These are phyloP conservation scores for Cydia splendana DNA, from an alignment of 1,140 invertebrate genomes.

Conservation along the genomic window DNA sequence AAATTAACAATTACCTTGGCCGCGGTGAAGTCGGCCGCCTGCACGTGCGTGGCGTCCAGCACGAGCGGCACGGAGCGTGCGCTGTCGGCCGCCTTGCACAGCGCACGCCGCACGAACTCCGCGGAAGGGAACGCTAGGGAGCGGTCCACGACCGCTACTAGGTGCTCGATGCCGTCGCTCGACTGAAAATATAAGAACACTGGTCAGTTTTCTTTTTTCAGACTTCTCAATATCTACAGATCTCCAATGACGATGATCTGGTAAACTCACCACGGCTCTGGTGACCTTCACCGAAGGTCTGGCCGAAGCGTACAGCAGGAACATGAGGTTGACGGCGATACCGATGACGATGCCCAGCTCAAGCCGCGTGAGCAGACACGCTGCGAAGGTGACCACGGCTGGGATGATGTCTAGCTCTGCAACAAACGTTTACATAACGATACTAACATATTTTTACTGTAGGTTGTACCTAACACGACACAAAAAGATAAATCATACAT, in stretches of 20 bases:
- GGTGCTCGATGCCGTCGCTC: constrained; percentile 82
- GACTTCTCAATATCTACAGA: constrained; percentile 72
- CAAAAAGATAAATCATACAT: too few species aligned
- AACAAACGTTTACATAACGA: constrained; percentile 40
- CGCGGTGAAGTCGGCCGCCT: constrained; percentile 88
- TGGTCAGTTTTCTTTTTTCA: too few species aligned
- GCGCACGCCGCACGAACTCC: constrained; percentile 87
- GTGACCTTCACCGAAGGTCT: constrained; percentile 85
- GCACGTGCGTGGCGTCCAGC: constrained; percentile 88
- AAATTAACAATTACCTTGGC: constrained; percentile 77
- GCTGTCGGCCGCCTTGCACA: constrained; percentile 85
- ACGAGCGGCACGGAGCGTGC: constrained; percentile 83
- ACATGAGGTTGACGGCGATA: constrained; percentile 86
- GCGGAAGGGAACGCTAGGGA: constrained; percentile 88
- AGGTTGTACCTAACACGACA: too few species aligned
- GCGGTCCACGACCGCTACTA: constrained; percentile 86
- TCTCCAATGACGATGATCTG: constrained; percentile 72
- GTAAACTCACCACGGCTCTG: constrained; percentile 39
- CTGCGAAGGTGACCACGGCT: constrained; percentile 86
- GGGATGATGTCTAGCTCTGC: constrained; percentile 90
- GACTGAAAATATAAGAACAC: constrained; percentile 55
- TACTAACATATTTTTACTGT: too few species aligned
- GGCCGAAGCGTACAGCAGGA: constrained; percentile 90
- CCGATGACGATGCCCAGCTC: constrained; percentile 93
- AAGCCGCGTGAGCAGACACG: constrained; percentile 88